Evolutionary conservation across 2,113 vertebrate species (phyloP).

Genomic region (Anseranas semipalmata): DNA sequence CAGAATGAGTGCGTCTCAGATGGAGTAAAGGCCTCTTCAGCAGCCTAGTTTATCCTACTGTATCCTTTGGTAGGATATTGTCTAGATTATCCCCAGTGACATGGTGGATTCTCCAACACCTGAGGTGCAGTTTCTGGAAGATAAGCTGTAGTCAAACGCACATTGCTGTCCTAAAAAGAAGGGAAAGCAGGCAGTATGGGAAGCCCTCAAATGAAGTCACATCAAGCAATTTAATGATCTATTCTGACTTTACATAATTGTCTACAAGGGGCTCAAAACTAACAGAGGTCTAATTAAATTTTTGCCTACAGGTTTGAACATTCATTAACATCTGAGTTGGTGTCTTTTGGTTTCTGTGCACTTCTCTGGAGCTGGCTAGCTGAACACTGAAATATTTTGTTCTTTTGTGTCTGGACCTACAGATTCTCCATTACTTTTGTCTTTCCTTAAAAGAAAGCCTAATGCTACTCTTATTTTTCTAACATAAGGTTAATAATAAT

Average conservation of each 20-base stretch:
- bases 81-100: not conserved
- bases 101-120: not conserved
- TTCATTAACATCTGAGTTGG: not conserved
- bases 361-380: not conserved
- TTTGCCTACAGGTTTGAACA: not conserved
- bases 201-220: not conserved
- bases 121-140: not conserved
- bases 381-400: not conserved
- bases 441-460: not conserved
- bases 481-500: not conserved
- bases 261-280: not conserved
- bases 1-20: not conserved
- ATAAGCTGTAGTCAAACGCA: not conserved
- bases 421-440: not conserved
- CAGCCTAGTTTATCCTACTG: not conserved
- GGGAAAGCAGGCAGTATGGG: not conserved
- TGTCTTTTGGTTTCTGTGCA: not conserved
- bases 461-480: not conserved
- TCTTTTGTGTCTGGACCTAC: not conserved
- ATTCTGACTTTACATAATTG: not conserved
- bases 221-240: not conserved
- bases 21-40: not conserved
- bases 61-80: not conserved
- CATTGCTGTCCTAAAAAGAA: not conserved
- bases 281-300: not conserved